These are phyloP conservation scores for Bombus huntii DNA, from an alignment of 1,140 invertebrate genomes.

Conservation along the genomic window DNA sequence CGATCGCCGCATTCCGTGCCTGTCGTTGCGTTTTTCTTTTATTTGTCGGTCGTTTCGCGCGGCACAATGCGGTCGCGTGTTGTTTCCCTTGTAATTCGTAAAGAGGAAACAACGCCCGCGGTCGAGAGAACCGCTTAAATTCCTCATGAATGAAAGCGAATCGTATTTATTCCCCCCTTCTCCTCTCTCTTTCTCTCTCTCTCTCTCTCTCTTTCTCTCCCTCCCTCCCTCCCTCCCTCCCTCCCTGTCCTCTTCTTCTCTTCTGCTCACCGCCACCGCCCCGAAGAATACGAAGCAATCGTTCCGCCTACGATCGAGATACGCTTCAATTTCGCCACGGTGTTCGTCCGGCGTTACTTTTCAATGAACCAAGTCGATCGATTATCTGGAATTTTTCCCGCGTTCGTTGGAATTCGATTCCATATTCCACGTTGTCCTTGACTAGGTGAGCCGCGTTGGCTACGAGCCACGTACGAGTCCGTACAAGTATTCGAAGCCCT, in stretches of 20 bases:
- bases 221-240: too few species aligned
- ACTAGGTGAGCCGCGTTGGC: not conserved
- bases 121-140: slow-evolving; percentile 33
- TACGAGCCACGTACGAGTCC: slow-evolving; percentile 44
- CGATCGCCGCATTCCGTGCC: not conserved
- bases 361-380: slow-evolving; percentile 20
- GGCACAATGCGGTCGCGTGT: slow-evolving; percentile 1
- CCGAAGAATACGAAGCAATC: not conserved
- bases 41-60: not conserved
- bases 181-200: too few species aligned
- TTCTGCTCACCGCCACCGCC: too few species aligned
- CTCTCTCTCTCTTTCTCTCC: not conserved
- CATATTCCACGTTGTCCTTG: slow-evolving; percentile 43
- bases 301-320: slow-evolving; percentile 22
- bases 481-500: slow-evolving; percentile 47
- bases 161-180: not conserved
- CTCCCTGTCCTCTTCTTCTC: too few species aligned
- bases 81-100: slow-evolving; percentile 14
- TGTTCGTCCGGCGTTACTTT: not conserved
- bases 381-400: slow-evolving; percentile 15
- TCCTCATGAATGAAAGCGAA: slow-evolving; percentile 28
- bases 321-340: slow-evolving; percentile 21
- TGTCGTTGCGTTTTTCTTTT: not conserved
- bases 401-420: slow-evolving; percentile 33
- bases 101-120: slow-evolving; percentile 21